A percentile compares a stretch with the other conserved stretches of the same genome.
Conservation (phyloP, 2,113 vertebrate genomes). For the Vimba vimba region DNA sequence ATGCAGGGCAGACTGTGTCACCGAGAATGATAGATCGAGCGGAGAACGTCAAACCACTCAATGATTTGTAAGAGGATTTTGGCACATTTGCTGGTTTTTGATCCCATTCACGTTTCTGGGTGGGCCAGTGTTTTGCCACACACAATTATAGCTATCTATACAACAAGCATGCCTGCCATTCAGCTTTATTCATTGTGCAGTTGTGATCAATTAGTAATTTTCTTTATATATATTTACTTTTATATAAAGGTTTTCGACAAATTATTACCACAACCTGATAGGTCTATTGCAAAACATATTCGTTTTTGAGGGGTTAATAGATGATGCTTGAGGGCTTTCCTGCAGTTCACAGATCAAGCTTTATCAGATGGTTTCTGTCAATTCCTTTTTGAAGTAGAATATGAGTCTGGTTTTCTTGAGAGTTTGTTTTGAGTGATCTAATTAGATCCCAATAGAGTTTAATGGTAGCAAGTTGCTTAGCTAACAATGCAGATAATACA, state of each 20-base stretch:
- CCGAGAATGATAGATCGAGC: constrained; percentile 87
- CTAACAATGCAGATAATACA: background rate
- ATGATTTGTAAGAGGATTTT: constrained; percentile 31
- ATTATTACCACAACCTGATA: background rate
- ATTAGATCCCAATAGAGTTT: background rate
- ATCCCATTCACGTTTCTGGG: constrained; percentile 18
- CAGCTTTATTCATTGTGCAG: constrained; percentile 56
- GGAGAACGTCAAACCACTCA: constrained; percentile 81
- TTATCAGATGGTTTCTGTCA: background rate
- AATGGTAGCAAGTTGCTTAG: background rate
- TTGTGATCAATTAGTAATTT: constrained; percentile 53
- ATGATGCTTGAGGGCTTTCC: background rate
- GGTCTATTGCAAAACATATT: background rate
- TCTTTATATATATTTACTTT: background rate
- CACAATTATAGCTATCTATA: constrained; percentile 6
- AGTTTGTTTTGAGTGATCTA: background rate
- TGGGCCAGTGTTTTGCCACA: background rate
- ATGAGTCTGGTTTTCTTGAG: background rate
- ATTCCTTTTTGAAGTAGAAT: background rate
- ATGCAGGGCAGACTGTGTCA: constrained; percentile 79
- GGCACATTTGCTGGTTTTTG: background rate
- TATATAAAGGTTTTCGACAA: background rate
- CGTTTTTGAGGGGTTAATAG: background rate
- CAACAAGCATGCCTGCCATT: background rate
- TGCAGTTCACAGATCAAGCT: background rate